A percentile compares a stretch with the other conserved stretches of the same genome.
Conservation (phyloP, 2,888 invertebrate genomes). For the Elegia similella region DNA sequence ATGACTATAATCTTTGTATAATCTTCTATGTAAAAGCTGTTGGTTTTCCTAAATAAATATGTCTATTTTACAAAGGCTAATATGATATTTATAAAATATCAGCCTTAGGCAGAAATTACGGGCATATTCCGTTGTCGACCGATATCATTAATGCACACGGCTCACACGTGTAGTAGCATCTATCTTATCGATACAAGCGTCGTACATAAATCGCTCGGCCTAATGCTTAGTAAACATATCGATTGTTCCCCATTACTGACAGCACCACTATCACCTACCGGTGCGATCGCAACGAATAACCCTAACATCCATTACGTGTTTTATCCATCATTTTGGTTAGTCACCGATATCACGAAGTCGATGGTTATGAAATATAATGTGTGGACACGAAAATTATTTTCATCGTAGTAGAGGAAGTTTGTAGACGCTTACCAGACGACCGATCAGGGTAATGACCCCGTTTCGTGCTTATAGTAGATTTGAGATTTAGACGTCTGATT, state of each 20-base stretch:
- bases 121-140: background rate
- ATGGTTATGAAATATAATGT: conserved; percentile 40
- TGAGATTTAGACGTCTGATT: conserved; percentile 27
- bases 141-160: background rate
- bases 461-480: conserved; percentile 51
- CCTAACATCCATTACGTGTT: conserved; percentile 43
- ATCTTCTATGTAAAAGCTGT: too few relatives aligned
- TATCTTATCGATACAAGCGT: conserved; percentile 12
- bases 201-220: conserved; percentile 21
- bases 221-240: conserved; percentile 48
- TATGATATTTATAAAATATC: too few relatives aligned
- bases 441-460: conserved; percentile 50
- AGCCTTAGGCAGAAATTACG: too few relatives aligned
- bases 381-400: conserved; percentile 20
- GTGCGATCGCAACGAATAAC: conserved; percentile 26
- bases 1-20: too few relatives aligned
- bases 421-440: conserved; percentile 64
- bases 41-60: too few relatives aligned
- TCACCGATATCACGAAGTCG: conserved; percentile 36
- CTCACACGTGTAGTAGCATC: background rate
- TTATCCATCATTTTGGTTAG: conserved; percentile 26
- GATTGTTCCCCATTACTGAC: conserved; percentile 44
- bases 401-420: conserved; percentile 40
- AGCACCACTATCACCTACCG: conserved; percentile 31
- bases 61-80: too few relatives aligned